A percentile compares a stretch with the other conserved stretches of the same genome.
Evolutionary conservation across 64 coral and sea anemone genomes (phyloP).

Genomic region (Montipora efflorescens): DNA sequence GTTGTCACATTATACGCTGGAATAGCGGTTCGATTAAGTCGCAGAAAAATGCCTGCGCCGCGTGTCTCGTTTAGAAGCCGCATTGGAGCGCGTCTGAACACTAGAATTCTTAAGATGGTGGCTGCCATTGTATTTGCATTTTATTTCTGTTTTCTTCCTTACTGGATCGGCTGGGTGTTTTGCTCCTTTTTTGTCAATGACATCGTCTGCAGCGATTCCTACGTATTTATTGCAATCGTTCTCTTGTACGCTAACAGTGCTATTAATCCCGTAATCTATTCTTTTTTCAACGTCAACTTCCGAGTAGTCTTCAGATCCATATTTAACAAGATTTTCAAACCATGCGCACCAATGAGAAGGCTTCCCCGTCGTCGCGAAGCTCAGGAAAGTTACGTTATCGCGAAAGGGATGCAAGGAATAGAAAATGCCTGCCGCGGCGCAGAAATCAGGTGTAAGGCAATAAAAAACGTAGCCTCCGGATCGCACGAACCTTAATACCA

Average conservation of each 20-base stretch:
- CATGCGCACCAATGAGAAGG: not conserved
- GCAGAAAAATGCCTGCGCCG: constrained; percentile 40
- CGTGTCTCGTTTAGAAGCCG: constrained; percentile 40
- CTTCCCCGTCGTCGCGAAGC: not conserved
- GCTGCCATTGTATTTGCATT: constrained; percentile 71
- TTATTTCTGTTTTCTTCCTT: constrained; percentile 80
- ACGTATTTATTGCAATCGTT: constrained; percentile 53
- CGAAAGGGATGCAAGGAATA: not conserved
- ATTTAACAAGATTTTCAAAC: constrained; percentile 19
- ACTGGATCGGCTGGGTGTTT: constrained; percentile 80
- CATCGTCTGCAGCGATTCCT: constrained; percentile 8
- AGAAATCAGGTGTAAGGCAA: not conserved
- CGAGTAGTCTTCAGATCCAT: constrained; percentile 61
- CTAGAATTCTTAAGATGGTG: constrained; percentile 74
- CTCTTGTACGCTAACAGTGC: constrained; percentile 76
- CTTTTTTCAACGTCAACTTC: constrained; percentile 78
- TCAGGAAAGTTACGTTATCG: not conserved
- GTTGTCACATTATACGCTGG: constrained; percentile 69
- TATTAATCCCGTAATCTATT: constrained; percentile 79
- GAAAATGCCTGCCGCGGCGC: not conserved
- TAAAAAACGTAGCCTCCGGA: not conserved
- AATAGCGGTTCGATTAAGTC: constrained; percentile 59
- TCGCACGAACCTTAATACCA: not conserved
- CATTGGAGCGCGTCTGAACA: constrained; percentile 59
- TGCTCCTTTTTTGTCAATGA: constrained; percentile 57